phyloP scores from a whole-genome alignment of 2,888 invertebrate species.

The Yponomeuta cagnagella region DNA sequence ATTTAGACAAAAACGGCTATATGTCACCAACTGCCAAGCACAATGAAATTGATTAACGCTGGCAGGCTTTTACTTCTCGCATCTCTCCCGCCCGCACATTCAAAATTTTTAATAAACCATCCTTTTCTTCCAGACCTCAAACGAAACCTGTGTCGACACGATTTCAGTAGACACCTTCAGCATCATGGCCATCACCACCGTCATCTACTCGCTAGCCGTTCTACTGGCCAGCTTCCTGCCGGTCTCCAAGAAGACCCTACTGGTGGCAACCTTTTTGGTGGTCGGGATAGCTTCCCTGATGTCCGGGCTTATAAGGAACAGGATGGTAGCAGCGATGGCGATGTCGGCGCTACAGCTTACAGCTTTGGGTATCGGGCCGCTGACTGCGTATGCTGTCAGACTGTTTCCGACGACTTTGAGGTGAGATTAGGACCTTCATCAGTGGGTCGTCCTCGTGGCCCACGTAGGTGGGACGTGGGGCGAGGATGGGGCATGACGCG shows the following conservation, averaged over 20 bases:
- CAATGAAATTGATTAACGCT: too few relatives aligned
- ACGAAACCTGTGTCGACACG: constrained; percentile 39
- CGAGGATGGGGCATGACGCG: too few relatives aligned
- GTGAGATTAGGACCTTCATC: constrained; percentile 30
- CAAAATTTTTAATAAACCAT: too few relatives aligned
- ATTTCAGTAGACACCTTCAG: constrained; percentile 52
- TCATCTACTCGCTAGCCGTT: constrained; percentile 49
- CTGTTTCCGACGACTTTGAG: constrained; percentile 62
- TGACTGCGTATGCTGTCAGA: constrained; percentile 59
- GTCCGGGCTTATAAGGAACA: constrained; percentile 45
- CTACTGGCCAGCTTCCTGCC: constrained; percentile 45
- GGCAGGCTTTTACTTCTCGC: too few relatives aligned
- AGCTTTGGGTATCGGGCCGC: constrained; percentile 56
- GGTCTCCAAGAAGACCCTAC: constrained; percentile 48
- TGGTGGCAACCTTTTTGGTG: constrained; percentile 44
- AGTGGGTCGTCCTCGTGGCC: too few relatives aligned
- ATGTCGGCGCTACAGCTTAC: constrained; percentile 59
- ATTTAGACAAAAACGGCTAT: too few relatives aligned
- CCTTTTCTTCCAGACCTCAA: constrained; percentile 32
- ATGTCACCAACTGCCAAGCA: too few relatives aligned
- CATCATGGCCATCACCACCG: constrained; percentile 51
- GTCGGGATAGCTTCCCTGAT: constrained; percentile 46
- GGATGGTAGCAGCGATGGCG: constrained; percentile 49
- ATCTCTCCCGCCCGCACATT: too few relatives aligned
- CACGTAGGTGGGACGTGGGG: too few relatives aligned